These are phyloP conservation scores for Gymnoscopelus braueri DNA, from an alignment of 2,797 vertebrate genomes.

Conservation along the genomic window DNA sequence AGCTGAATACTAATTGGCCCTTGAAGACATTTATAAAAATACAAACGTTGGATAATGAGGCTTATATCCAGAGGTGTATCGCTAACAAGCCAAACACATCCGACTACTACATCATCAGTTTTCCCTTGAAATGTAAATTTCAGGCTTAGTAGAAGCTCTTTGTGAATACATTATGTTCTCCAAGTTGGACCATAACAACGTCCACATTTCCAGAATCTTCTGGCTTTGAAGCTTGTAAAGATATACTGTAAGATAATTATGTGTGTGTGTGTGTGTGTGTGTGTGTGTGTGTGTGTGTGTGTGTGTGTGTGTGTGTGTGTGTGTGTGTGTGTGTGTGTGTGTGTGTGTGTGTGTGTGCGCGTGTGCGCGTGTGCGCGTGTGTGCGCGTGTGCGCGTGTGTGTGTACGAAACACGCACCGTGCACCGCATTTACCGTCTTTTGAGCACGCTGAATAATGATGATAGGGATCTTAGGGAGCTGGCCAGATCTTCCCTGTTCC, in stretches of 20 bases:
- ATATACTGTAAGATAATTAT: too few relatives aligned
- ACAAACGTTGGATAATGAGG: conserved; percentile 40
- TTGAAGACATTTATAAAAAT: not conserved
- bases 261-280: not conserved
- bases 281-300: not conserved
- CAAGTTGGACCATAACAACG: not conserved
- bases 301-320: not conserved
- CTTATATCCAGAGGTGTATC: conserved; percentile 26
- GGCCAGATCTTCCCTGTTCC: too few relatives aligned
- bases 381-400: conserved; percentile 1
- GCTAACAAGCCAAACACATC: conserved; percentile 38
- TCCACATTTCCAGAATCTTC: too few relatives aligned
- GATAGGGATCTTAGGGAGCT: too few relatives aligned
- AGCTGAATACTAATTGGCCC: conserved; percentile 33
- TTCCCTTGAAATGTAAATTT: conserved; percentile 32
- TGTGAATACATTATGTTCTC: not conserved
- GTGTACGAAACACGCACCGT: not conserved
- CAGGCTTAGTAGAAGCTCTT: conserved; percentile 16
- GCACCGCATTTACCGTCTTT: too few relatives aligned
- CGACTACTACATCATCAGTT: not conserved
- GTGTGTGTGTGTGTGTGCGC: not conserved
- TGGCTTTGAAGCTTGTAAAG: too few relatives aligned
- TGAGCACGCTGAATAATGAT: too few relatives aligned
- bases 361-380: not conserved
- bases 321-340: not conserved